Base-by-base conservation (phyloP, 37 sponge, comb jelly and placozoan genomes). In the Halisarca cf. caerulea region DNA sequence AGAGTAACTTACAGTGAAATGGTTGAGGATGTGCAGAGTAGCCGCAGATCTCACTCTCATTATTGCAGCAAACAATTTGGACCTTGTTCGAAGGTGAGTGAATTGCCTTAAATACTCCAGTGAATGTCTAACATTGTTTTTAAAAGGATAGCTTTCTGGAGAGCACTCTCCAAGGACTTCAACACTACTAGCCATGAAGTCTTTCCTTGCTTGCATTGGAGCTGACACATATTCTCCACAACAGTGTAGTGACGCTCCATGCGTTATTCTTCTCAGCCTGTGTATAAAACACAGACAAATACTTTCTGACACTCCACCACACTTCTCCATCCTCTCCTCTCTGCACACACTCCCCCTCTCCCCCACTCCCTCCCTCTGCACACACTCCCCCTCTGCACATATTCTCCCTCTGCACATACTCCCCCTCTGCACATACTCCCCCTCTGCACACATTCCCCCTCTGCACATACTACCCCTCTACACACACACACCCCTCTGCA, bases 71-170 rank as follows among this genome's bases (percentile, higher is more conserved):
- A 97, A 97, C 37, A 58, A 23, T 17, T 77, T 73, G 30, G 93
- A 89, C 34, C 88, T 66, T 3, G 95, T 71, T 80, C 95, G 59
- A 42, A 97, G 73, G 72, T 97, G 97, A 21, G 93, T 95, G 28
- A 85, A 92, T 37, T 93, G 88, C 20, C 97, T 59, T 18, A 90
- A n/a, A 74, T 92, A 97, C 43, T 94, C 95, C 47, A 80, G 54
- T 28, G 81, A 35, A 40, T 97, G 91, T 5, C 17, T 20, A 36
- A 33, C 82, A 14, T 82, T 83, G 23, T 85, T 72, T 51, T 90
- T 85, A 78, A 95, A 90, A 27, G 96, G 93, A 78, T 88, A 95
- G 25, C 82, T 80, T 85, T 90, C n/a, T 18, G 82, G 42, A 2
- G 42, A 30, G 60, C 82, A 81, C 0, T 41, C n/a, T 20, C 82